Percentiles rank a stretch among this genome's conserved stretches.
Conservation (phyloP, 2,888 invertebrate genomes). For the Volucella zonaria region DNA sequence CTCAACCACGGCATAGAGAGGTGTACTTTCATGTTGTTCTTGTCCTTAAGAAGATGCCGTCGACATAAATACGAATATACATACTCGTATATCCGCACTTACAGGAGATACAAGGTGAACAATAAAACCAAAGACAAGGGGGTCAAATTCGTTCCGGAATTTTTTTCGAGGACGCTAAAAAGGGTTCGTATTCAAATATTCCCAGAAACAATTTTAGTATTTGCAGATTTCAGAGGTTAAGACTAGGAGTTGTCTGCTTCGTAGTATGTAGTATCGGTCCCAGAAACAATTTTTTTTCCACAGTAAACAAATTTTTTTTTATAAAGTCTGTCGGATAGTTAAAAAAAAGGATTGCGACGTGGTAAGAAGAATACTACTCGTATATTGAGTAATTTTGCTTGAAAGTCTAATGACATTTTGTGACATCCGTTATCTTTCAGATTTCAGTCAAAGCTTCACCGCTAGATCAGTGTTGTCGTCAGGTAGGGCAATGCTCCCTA, state of each 20-base stretch:
- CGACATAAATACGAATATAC: slow-evolving; percentile 4
- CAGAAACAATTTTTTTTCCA: background rate
- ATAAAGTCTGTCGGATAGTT: too few species aligned
- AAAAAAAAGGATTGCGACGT: too few species aligned
- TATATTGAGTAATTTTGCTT: too few species aligned
- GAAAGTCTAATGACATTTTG: too few species aligned
- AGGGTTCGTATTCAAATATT: slow-evolving; percentile 40
- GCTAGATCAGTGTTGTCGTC: too few species aligned
- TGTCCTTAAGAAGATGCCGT: slow-evolving; percentile 27
- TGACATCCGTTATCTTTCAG: too few species aligned
- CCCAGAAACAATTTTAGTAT: background rate
- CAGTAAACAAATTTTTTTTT: too few species aligned
- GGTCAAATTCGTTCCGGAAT: background rate
- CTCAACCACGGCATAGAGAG: slow-evolving; percentile 20
- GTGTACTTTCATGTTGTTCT: slow-evolving; percentile 64
- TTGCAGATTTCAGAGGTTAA: background rate
- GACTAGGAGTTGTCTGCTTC: slow-evolving; percentile 1
- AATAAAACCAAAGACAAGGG: slow-evolving; percentile 18
- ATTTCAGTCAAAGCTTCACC: too few species aligned
- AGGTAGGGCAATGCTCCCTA: too few species aligned
- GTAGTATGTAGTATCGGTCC: background rate
- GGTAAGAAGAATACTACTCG: too few species aligned
- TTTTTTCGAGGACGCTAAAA: background rate
- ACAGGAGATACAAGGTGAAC: slow-evolving; percentile 11
- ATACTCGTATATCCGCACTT: background rate